Evolutionary conservation across 2,797 vertebrate species (phyloP).

Genomic region (Molossus molossus): DNA sequence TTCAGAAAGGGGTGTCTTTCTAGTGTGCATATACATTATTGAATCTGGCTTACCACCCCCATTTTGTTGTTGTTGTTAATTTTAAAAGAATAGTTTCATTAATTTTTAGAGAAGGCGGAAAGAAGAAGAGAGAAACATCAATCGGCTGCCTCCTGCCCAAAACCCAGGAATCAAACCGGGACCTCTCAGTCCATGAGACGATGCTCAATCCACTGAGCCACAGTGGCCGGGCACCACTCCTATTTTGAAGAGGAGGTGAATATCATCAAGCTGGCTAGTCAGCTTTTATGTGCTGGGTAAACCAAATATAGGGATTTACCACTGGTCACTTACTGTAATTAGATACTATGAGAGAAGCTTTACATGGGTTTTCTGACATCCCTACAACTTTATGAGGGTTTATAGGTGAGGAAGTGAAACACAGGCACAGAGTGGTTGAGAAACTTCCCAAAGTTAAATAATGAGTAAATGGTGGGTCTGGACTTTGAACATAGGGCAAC

Average conservation of each 20-base stretch:
- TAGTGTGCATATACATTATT: neutral
- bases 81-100: too few relatives aligned
- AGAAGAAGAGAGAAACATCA: too few relatives aligned
- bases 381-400: neutral
- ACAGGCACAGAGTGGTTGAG: neutral
- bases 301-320: conserved; percentile 58
- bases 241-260: conserved; percentile 19
- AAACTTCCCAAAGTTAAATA: conserved; percentile 29
- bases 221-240: neutral
- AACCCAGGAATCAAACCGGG: too few relatives aligned
- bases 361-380: conserved; percentile 10
- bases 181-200: too few relatives aligned
- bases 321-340: neutral
- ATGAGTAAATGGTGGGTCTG: neutral
- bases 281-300: conserved; percentile 23
- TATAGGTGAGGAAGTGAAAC: neutral
- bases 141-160: too few relatives aligned
- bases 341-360: neutral
- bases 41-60: neutral
- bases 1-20: conserved; percentile 39
- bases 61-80: neutral
- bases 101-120: too few relatives aligned
- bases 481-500: conserved; percentile 8
- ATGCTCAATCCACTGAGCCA: too few relatives aligned
- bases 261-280: neutral